phyloP scores from a whole-genome alignment of 2,113 vertebrate genomes.

The Colaptes auratus region DNA sequence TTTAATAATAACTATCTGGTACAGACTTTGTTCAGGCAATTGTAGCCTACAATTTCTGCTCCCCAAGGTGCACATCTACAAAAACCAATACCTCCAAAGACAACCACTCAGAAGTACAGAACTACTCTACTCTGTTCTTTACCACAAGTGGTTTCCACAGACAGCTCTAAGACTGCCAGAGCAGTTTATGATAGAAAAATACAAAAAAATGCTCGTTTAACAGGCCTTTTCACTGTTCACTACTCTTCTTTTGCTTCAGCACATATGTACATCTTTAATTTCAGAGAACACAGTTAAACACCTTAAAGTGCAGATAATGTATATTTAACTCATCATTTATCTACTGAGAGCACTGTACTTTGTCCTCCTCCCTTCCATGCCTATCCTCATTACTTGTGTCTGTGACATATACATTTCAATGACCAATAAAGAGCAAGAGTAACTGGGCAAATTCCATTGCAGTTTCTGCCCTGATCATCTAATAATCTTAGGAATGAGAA shows the following conservation, averaged over 20 bases:
- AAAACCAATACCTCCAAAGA: neutral
- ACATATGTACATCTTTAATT: neutral
- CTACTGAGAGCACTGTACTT: neutral
- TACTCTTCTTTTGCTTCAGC: neutral
- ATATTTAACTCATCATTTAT: neutral
- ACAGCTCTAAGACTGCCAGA: neutral
- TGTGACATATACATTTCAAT: neutral
- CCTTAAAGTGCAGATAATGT: neutral
- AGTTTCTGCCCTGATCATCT: neutral
- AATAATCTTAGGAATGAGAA: neutral
- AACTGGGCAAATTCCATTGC: neutral
- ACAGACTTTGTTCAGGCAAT: neutral
- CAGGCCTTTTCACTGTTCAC: neutral
- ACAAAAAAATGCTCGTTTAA: neutral
- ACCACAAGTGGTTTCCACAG: neutral
- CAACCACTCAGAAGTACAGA: neutral
- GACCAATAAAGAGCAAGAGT: neutral
- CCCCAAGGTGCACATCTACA: rapidly evolving
- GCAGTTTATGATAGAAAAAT: neutral
- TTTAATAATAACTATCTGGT: neutral
- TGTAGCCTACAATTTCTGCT: neutral
- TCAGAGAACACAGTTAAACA: neutral
- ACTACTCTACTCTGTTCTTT: neutral
- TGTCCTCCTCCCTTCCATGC: neutral
- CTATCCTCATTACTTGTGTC: neutral